phyloP scores from a whole-genome alignment of 2,113 vertebrate species.

The Urocynchramus pylzowi region DNA sequence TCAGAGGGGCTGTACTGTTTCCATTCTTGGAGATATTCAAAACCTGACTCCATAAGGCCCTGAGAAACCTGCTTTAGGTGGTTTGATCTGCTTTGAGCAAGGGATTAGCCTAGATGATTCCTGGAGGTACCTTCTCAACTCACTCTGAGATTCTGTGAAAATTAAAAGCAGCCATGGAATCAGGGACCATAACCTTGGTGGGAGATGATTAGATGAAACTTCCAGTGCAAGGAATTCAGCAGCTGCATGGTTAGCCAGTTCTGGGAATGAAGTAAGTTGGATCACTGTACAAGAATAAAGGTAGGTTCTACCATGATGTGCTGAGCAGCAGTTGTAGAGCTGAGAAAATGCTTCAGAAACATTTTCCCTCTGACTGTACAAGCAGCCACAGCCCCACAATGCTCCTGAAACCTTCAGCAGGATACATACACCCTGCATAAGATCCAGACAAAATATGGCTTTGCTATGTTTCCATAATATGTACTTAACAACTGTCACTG shows the following conservation, averaged over 20 bases:
- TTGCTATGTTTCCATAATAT: background rate
- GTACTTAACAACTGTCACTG: background rate
- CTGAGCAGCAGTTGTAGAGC: background rate
- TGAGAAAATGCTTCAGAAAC: background rate
- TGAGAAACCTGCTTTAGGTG: background rate
- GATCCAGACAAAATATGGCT: background rate
- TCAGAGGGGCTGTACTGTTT: background rate
- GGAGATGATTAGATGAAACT: background rate
- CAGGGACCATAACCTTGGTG: background rate
- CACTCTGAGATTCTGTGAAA: background rate
- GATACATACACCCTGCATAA: background rate
- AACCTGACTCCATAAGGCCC: rapidly evolving
- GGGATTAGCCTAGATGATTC: background rate
- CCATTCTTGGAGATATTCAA: background rate
- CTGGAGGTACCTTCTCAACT: background rate
- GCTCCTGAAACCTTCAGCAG: background rate
- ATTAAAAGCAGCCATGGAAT: background rate
- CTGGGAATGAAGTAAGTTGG: background rate
- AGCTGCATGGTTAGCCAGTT: background rate
- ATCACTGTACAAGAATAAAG: background rate
- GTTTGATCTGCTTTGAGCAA: background rate
- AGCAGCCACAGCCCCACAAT: background rate
- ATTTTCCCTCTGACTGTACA: background rate
- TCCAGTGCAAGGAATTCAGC: background rate
- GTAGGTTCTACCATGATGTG: background rate